phyloP scores from a whole-genome alignment of 64 coral and sea anemone genomes.

The Catalaphyllia jardinei region DNA sequence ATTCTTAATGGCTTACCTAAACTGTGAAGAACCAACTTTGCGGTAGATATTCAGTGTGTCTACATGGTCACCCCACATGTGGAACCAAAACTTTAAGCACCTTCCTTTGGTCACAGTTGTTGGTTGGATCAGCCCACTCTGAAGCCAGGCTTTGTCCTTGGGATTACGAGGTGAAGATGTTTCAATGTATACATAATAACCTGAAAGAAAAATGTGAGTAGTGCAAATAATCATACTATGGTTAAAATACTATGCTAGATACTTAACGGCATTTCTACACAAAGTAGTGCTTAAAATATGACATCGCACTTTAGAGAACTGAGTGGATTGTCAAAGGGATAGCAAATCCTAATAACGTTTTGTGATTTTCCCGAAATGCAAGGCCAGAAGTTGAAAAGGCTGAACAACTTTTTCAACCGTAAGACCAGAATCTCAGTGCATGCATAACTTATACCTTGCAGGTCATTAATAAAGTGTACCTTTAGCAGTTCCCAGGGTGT shows the following conservation, averaged over 20 bases:
- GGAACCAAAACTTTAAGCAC: slow-evolving; percentile 97
- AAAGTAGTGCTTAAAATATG: too few relatives aligned
- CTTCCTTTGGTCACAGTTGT: slow-evolving; percentile 78
- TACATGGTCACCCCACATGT: slow-evolving; percentile 94
- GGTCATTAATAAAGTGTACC: slow-evolving; percentile 26
- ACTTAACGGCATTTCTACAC: too few relatives aligned
- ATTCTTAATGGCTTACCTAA: slow-evolving; percentile 26
- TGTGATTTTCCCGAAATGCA: too few relatives aligned
- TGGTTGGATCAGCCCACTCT: slow-evolving; percentile 72
- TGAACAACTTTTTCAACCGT: too few relatives aligned
- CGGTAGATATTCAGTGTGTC: slow-evolving; percentile 87
- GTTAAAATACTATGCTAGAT: too few relatives aligned
- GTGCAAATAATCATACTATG: background rate
- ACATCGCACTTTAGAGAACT: too few relatives aligned
- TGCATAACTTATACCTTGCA: too few relatives aligned
- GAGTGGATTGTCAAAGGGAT: too few relatives aligned
- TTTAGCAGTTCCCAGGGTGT: slow-evolving; percentile 67
- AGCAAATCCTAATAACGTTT: too few relatives aligned
- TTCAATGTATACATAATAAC: slow-evolving; percentile 98
- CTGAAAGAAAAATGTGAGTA: slow-evolving; percentile 10
- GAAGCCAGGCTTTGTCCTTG: slow-evolving; percentile 82
- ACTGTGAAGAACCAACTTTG: slow-evolving; percentile 63
- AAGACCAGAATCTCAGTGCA: too few relatives aligned
- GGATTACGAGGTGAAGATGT: slow-evolving; percentile 67
- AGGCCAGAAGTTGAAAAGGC: too few relatives aligned